Evolutionary conservation across 92 coral and sea anemone species (phyloP).

Genomic region (Porites evermanni): DNA sequence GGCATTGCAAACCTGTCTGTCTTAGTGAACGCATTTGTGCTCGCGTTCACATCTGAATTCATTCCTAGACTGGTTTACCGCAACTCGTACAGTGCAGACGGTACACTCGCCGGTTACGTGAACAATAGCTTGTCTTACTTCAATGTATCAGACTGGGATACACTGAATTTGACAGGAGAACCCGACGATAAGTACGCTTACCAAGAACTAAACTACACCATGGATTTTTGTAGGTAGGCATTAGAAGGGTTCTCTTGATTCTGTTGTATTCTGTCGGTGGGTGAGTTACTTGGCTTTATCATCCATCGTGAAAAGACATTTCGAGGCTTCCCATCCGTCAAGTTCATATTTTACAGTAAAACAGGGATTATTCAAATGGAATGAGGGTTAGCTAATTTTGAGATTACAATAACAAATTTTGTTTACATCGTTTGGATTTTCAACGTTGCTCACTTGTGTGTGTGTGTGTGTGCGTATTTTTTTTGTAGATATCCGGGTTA

Average conservation of each 20-base stretch:
- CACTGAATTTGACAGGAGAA: neutral
- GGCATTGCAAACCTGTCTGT: slow-evolving; percentile 90
- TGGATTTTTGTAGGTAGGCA: slow-evolving; percentile 75
- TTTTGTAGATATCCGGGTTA: slow-evolving; percentile 83
- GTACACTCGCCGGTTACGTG: slow-evolving; percentile 77
- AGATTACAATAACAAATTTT: no score
- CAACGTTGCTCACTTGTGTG: no score
- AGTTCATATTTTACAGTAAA: no score
- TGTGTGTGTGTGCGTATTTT: no score
- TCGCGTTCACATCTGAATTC: slow-evolving; percentile 96
- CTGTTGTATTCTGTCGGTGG: neutral
- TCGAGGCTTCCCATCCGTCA: no score
- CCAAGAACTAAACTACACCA: slow-evolving; percentile 74
- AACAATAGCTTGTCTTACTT: slow-evolving; percentile 85
- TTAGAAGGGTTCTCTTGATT: neutral
- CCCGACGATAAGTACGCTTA: slow-evolving; percentile 63
- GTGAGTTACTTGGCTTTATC: no score
- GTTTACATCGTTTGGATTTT: no score
- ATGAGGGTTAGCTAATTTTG: no score
- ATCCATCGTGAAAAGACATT: no score
- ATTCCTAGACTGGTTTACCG: slow-evolving; percentile 90
- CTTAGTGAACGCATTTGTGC: slow-evolving; percentile 93
- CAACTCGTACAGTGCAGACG: slow-evolving; percentile 72
- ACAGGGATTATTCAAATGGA: no score
- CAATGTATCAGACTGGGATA: slow-evolving; percentile 63